phyloP scores from a whole-genome alignment of 1,140 invertebrate species.

The Drosophila lowei region DNA sequence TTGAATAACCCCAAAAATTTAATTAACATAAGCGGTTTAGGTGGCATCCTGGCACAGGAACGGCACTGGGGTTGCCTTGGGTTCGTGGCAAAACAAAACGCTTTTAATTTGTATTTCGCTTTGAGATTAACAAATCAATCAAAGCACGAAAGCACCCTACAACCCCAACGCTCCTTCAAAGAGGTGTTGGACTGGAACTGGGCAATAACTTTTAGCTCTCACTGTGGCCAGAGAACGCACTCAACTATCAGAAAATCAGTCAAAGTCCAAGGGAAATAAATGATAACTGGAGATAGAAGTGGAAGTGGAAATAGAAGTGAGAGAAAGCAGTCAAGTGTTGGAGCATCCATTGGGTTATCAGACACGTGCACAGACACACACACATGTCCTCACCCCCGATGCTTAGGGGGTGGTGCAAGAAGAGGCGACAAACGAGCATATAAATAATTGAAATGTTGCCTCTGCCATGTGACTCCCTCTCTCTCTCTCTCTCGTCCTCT shows the following conservation, averaged over 20 bases:
- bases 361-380: slow-evolving; percentile 61
- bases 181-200: slow-evolving; percentile 46
- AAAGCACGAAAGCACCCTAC: slow-evolving; percentile 18
- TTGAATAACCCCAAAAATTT: slow-evolving; percentile 49
- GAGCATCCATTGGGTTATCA: slow-evolving; percentile 37
- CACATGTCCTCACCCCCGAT: not conserved
- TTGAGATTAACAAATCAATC: slow-evolving; percentile 70
- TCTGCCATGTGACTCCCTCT: slow-evolving; percentile 20
- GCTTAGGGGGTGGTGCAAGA: slow-evolving; percentile 5
- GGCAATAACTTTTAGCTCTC: slow-evolving; percentile 33
- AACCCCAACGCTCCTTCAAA: not conserved
- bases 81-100: slow-evolving; percentile 28
- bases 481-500: not conserved
- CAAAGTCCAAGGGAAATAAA: slow-evolving; percentile 60
- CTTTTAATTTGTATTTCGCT: slow-evolving; percentile 60
- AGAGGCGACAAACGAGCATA: slow-evolving; percentile 70
- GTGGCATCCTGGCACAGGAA: too few relatives aligned
- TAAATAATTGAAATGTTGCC: slow-evolving; percentile 80
- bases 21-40: slow-evolving; percentile 79
- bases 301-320: too few relatives aligned
- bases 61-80: not conserved
- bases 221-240: slow-evolving; percentile 24
- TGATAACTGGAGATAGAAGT: slow-evolving; percentile 54
- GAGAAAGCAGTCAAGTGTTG: slow-evolving; percentile 68
- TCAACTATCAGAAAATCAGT: slow-evolving; percentile 71